Evolutionary conservation across 2,797 vertebrate species (phyloP), one percentile per base, ranked within the genome.

Genomic region (Gadopsis bispinosus): DNA sequence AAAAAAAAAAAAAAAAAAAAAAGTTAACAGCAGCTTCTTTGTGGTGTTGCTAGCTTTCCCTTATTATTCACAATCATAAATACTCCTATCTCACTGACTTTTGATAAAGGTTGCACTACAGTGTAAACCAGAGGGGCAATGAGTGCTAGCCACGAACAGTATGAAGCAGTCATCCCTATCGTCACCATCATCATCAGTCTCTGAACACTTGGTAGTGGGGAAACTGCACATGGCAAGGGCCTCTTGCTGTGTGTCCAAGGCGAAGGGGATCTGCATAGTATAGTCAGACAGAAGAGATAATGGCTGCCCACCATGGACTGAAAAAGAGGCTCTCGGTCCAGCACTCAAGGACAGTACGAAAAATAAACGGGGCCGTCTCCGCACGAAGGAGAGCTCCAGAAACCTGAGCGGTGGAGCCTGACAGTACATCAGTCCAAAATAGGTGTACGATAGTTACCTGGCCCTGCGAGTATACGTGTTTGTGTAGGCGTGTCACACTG

Each of bases 41-140:
- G 90, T 83, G 89, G 90, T 92, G 85, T 92, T 89, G 83, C 85
- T 91, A 90, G 87, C 88, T 91, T 94, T 94, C 93, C 92, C 94
- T 94, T 94, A 91, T 92, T 78, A 85, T 88, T 92, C 85, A 91
- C 88, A 88, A 91, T 91, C 84, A 92, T 91, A 92, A 91, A 90
- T 89, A 92, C 84, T 88, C 88, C 87, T 81, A 70, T 86, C 78
- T 87, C 70, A 75, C 86, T 83, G 87, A 88, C 85, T 88, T 87
- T 83, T 83, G 83, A 89, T 88, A 87, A 87, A 89, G 84, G 86
- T 91, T 80, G 83, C 88, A 90, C 89, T 88, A 92, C 93, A 91
- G 89, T 91, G 91, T 92, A 90, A 90, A 90, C 84, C 88, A 73
- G 80, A 89, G 73, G 79, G 85, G 84, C 68, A 60, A 73, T 50